A percentile compares a stretch with the other conserved stretches of the same genome.
These are phyloP conservation scores for Siniperca chuatsi DNA, from an alignment of 2,113 vertebrate genomes.

Conservation along the genomic window DNA sequence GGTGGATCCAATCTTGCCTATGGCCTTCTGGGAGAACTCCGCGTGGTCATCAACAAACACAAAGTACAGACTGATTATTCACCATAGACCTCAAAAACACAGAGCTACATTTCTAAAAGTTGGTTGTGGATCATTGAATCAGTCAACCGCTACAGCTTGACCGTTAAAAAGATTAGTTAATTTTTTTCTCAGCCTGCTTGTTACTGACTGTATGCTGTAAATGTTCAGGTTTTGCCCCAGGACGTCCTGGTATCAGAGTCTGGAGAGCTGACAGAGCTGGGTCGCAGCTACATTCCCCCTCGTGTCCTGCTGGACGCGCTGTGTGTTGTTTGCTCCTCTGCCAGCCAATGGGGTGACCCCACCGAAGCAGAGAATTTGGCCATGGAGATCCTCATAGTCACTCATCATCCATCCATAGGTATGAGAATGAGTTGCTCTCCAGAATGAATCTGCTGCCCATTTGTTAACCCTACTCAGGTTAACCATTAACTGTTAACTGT, in stretches of 20 bases:
- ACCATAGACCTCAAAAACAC: neutral
- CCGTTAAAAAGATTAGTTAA: neutral
- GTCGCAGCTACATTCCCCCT: slow-evolving; percentile 87
- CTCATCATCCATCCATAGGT: slow-evolving; percentile 96
- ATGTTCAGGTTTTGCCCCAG: slow-evolving; percentile 86
- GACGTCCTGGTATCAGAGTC: slow-evolving; percentile 89
- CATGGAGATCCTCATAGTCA: slow-evolving; percentile 89
- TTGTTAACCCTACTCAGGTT: neutral
- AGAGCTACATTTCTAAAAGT: neutral
- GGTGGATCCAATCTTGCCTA: slow-evolving; percentile 90
- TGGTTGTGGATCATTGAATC: neutral
- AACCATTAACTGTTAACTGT: neutral
- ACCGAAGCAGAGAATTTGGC: slow-evolving; percentile 89
- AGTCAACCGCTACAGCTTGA: neutral
- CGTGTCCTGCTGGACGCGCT: slow-evolving; percentile 90
- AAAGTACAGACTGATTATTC: slow-evolving; percentile 82
- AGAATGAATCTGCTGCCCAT: neutral
- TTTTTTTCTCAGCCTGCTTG: neutral
- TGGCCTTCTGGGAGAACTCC: slow-evolving; percentile 92
- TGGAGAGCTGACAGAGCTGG: slow-evolving; percentile 90
- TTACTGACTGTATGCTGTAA: slow-evolving; percentile 3
- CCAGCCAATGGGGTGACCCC: slow-evolving; percentile 86
- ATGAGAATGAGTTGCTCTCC: neutral
- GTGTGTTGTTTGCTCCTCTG: slow-evolving; percentile 87
- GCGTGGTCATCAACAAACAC: slow-evolving; percentile 89